phyloP scores from a whole-genome alignment of 1,140 invertebrate species.

The Anagrus nilaparvatae region DNA sequence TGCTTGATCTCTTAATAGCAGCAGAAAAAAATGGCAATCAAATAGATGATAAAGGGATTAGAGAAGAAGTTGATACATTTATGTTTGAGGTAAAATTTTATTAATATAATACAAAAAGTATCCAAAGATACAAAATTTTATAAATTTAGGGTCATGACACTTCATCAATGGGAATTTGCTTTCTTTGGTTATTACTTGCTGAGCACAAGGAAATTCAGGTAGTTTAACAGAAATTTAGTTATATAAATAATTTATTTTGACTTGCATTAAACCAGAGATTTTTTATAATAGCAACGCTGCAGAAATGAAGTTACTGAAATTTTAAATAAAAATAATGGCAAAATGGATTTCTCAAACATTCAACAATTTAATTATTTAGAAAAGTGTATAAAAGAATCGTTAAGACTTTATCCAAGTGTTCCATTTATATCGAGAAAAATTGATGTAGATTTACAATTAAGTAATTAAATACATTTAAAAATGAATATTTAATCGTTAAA shows the following conservation, averaged over 20 bases:
- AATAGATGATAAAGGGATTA: constrained; percentile 14
- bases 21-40: constrained; percentile 44
- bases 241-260: constrained; percentile 4
- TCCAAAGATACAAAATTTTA: neutral
- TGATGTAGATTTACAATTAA: constrained; percentile 33
- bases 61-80: constrained; percentile 73
- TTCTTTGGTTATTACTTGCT: constrained; percentile 7
- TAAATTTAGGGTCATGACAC: constrained; percentile 12
- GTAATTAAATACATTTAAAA: constrained; percentile 10
- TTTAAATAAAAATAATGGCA: constrained; percentile 14
- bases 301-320: constrained; percentile 21
- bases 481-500: too few relatives aligned
- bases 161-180: constrained; percentile 2
- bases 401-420: constrained; percentile 49
- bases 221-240: too few relatives aligned
- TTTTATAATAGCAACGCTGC: too few relatives aligned
- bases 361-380: constrained; percentile 40
- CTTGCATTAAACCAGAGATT: constrained; percentile 15
- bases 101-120: neutral
- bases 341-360: constrained; percentile 14
- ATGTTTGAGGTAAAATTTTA: constrained; percentile 55
- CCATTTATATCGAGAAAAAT: constrained; percentile 42
- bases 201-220: constrained; percentile 9
- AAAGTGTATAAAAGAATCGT: constrained; percentile 49
- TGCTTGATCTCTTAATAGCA: constrained; percentile 58